Evolutionary conservation across 2,797 vertebrate genomes (phyloP).

Genomic region (Galaxias olidus): DNA sequence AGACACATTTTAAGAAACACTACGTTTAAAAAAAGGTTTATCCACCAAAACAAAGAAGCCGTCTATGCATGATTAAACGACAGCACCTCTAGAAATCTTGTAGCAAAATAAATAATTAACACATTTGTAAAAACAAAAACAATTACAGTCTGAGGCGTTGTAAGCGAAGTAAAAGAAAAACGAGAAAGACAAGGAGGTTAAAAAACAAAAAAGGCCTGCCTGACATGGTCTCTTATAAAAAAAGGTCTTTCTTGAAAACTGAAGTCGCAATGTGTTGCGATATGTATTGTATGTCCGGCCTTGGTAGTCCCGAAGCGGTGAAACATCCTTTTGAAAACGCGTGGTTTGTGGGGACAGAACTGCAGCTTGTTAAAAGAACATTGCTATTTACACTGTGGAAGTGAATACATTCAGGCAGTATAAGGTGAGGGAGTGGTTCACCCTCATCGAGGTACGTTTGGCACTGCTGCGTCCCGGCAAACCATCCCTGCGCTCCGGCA

Average conservation of each 20-base stretch:
- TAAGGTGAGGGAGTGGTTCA: constrained; percentile 32
- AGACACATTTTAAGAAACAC: too few relatives aligned
- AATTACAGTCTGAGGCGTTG: too few relatives aligned
- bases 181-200: background rate
- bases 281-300: background rate
- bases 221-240: too few relatives aligned
- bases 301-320: background rate
- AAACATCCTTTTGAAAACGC: too few relatives aligned
- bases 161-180: too few relatives aligned
- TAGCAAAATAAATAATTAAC: constrained; percentile 69
- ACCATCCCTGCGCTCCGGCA: constrained; percentile 31
- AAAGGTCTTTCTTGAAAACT: too few relatives aligned
- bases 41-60: too few relatives aligned
- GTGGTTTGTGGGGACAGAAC: too few relatives aligned
- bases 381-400: constrained; percentile 72
- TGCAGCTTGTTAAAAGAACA: constrained; percentile 63
- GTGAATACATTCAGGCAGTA: constrained; percentile 76
- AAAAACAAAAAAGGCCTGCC: too few relatives aligned
- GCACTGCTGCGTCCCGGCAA: constrained; percentile 72
- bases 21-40: too few relatives aligned
- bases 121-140: constrained; percentile 40
- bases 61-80: too few relatives aligned
- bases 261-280: too few relatives aligned
- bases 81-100: constrained; percentile 15
- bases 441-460: constrained; percentile 70